Conservation (phyloP, 1,140 invertebrate genomes). For the Andrena cerasifolii region DNA sequence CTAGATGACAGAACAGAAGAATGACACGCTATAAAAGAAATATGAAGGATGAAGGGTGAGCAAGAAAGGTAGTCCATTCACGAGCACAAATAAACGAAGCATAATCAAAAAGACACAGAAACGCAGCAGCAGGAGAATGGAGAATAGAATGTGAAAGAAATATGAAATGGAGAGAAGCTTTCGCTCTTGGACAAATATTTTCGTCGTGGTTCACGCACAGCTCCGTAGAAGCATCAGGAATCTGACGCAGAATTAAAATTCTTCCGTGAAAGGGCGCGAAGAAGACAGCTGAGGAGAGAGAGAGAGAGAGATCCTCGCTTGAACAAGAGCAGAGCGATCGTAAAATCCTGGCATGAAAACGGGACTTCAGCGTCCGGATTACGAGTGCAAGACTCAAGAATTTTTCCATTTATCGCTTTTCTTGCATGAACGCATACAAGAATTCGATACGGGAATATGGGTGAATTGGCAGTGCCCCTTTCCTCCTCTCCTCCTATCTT, state of each 20-base stretch:
- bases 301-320: slow-evolving; percentile 34
- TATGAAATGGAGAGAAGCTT: too few relatives aligned
- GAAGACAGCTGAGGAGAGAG: background rate
- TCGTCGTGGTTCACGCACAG: too few relatives aligned
- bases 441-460: slow-evolving; percentile 79
- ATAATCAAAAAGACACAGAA: too few relatives aligned
- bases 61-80: too few relatives aligned
- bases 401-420: slow-evolving; percentile 81
- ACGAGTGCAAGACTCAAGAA: slow-evolving; percentile 80
- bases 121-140: too few relatives aligned
- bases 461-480: slow-evolving; percentile 37
- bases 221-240: slow-evolving; percentile 11
- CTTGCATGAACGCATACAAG: slow-evolving; percentile 79
- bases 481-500: background rate
- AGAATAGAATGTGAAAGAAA: too few relatives aligned
- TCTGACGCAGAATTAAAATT: slow-evolving; percentile 76
- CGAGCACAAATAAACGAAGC: too few relatives aligned
- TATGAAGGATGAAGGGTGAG: too few relatives aligned
- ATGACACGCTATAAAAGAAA: too few relatives aligned
- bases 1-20: too few relatives aligned
- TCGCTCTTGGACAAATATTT: too few relatives aligned
- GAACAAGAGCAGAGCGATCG: slow-evolving; percentile 67
- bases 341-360: slow-evolving; percentile 77
- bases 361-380: slow-evolving; percentile 71
- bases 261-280: slow-evolving; percentile 38